Base-by-base conservation (phyloP, 2,113 vertebrate species). In the Melierax canorus region DNA sequence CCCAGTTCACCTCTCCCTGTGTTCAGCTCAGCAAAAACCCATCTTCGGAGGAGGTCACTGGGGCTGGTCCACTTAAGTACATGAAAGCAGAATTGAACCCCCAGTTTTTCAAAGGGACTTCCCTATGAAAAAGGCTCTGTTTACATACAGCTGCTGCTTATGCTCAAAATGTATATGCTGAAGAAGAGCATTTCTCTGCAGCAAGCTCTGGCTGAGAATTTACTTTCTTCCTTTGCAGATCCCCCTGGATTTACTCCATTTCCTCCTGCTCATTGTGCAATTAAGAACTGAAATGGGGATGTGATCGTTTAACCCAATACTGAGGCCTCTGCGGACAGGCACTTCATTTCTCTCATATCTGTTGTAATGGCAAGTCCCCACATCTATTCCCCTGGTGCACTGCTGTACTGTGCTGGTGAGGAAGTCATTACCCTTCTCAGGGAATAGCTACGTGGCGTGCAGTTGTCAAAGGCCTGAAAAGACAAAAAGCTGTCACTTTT, bases 201-300 rank as follows among this genome's bases (percentile, higher is more conserved):
- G 68, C 79, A 87, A n/a, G 15, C 27, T 72, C 43, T 84, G 64
- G 27, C 12, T 29, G 17, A 67, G 29, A 56, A 72, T 72, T 83
- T 84, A 11, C 39, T 78, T 92, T 75, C 74, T 78, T 53, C 27
- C 48, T 85, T 84, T 79, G 66, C 62, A 91, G 83, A 87, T 94
- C 73, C 58, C 89, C n/a, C 66, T 43, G 86, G 83, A 91, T 90
- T 69, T 88, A 82, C 38, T 92, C 58, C 58, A 79, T 92, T 91
- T 95, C n/a, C 17, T 87, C 45, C 38, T 66, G 32, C 48, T 90
- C 21, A 30, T 12, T 82, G 80, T 82, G 38, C 91, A 92, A 73
- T 96, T 92, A 96, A 73, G 84, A 85, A 85, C 50, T 69, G 71
- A 95, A 92, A 94, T 82, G 58, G 74, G 66, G 93, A 75, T 73